Evolutionary conservation across 1,140 invertebrate genomes (phyloP), one percentile per base, ranked within the genome.

Genomic region (Andricus grossulariae): DNA sequence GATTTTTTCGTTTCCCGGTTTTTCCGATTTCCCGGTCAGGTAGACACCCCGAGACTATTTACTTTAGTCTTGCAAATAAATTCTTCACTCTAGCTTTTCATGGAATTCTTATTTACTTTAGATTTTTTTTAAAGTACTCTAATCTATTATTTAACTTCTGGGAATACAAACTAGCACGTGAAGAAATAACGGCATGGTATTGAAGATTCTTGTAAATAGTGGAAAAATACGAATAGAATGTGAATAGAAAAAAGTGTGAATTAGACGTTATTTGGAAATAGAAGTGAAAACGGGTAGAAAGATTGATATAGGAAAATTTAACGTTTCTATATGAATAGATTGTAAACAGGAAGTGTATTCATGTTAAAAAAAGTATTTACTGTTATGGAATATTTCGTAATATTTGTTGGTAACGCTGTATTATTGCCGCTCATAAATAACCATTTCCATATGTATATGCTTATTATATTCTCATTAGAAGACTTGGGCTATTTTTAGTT

Each of bases 381-480:
- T 15, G 11, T 60, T 15, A 39, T 16, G 25, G 21, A 13, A 32
- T 13, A 60, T 60, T 3, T 16, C 32, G 11, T 32, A 4, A 55
- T 8, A n/a, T 55, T 18, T 55, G n/a, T 60, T 60, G 18, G 25
- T 25, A 25, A 60, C 13, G 21, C 19, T 15, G 25, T 16, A 25
- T 25, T 25, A 25, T 13, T 60, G 13, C 12, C 19, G 4, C 4
- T 18, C 12, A 39, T 60, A 60, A 60, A 60, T 32, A 32, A 32
- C 3, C 25, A 60, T 60, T 60, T 60, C 57, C 25, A 12, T 32
- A n/a, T n/a, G n/a, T n/a, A 32, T 60, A 15, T 16, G 15, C 11
- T 16, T 60, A 32, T 15, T 60, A 32, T 60, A 60, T 60, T 60
- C 57, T 32, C 21, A 60, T 60, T 60, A 60, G 25, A 6, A 60